Evolutionary conservation across 1,140 invertebrate species (phyloP), one percentile per base, ranked within the genome.

Genomic region (Dendrolimus punctatus): DNA sequence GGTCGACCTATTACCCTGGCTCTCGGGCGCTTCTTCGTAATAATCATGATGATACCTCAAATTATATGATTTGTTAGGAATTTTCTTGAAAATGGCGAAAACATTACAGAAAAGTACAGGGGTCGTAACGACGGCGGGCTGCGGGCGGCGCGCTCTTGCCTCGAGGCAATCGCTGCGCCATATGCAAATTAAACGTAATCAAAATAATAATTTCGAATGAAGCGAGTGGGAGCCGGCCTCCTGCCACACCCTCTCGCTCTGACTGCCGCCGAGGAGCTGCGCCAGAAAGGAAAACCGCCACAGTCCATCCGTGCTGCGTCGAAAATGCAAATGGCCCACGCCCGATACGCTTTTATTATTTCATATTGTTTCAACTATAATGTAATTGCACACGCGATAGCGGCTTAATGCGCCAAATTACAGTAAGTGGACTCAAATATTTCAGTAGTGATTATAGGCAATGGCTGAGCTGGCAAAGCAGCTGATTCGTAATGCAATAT

Each of bases 171-270:
- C 55, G 53, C 57, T 69, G 66, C 68, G 64, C 62, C 73, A 69
- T 84, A 85, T 85, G 79, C 82, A 85, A 85, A 85, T 85, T 82
- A 85, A 82, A 80, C 64, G 80, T 76, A 84, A 85, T 85, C 82
- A 84, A 85, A 85, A 82, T 82, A 85, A 85, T 82, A 69, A 83
- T 85, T 85, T 81, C 49, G 63, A 62, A 79, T 57, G 71, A 67
- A 64, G 58, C 66, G 61, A 73, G 62, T 58, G 55, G 56, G 48
- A 51, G 55, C 51, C 50, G 52, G n/a, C 49, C 47, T 37, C 45
- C 47, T 5, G 40, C 8, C 42, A 45, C 53, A 46, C 59, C 39
- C 60, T 73, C 72, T 70, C 70, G 43, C 61, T 71, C 68, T 58
- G 39, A 50, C 68, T 36, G 43, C 50, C 39, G 51, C 46, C 43